Evolutionary conservation across 2,797 vertebrate species (phyloP).

Genomic region (Phoebastria nigripes): DNA sequence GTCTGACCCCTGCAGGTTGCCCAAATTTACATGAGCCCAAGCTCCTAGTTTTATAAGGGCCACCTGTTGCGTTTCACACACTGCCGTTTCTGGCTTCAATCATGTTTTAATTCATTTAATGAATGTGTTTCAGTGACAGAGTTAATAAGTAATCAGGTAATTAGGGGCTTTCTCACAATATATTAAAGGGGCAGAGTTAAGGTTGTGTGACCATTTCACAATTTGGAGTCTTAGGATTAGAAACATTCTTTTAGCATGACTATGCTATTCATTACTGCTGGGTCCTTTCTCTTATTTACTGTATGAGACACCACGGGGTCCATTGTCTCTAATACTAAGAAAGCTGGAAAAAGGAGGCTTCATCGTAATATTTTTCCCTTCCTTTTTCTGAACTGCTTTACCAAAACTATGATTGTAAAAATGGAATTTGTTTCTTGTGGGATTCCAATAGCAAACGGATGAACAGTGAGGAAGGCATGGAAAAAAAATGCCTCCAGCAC

Average conservation of each 20-base stretch:
- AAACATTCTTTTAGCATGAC: not conserved
- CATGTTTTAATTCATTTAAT: not conserved
- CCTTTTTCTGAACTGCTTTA: not conserved
- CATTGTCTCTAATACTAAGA: not conserved
- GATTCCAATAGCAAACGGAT: not conserved
- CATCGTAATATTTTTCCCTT: not conserved
- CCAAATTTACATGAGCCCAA: not conserved
- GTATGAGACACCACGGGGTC: not conserved
- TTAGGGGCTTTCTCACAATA: not conserved
- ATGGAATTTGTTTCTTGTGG: conserved; percentile 26
- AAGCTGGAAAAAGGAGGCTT: not conserved
- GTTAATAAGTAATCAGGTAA: not conserved
- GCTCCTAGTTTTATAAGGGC: not conserved
- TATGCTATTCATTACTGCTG: not conserved
- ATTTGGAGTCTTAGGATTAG: not conserved
- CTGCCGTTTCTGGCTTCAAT: not conserved
- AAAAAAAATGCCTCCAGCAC: not conserved
- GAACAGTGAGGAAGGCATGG: not conserved
- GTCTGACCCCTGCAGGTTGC: not conserved
- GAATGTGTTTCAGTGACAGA: not conserved
- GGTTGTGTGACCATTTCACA: not conserved
- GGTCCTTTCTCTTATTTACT: not conserved
- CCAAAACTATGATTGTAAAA: conserved; percentile 7
- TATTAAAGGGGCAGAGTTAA: not conserved
- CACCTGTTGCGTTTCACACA: not conserved